phyloP scores from a whole-genome alignment of 2,113 vertebrate species.

The Pimephales promelas region DNA sequence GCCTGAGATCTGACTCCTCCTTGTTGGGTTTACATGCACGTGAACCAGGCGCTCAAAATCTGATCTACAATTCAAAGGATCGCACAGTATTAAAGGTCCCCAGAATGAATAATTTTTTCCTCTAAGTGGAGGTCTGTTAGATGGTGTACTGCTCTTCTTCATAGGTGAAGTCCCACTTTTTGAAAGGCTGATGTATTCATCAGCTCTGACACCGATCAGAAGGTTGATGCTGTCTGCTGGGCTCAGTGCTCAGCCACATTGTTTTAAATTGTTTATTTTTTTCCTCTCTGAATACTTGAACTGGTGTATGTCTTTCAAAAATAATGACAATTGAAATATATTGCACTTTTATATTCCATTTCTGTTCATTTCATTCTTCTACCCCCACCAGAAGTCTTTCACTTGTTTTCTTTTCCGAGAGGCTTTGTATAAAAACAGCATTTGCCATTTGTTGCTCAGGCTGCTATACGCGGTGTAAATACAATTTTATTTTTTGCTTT shows the following conservation, averaged over 20 bases:
- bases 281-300: conserved; percentile 78
- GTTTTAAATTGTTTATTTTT: conserved; percentile 67
- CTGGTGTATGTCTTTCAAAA: conserved; percentile 75
- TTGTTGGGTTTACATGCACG: conserved; percentile 42
- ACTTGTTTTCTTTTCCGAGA: conserved; percentile 27
- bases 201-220: conserved; percentile 17
- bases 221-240: conserved; percentile 55
- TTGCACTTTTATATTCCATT: conserved; percentile 71
- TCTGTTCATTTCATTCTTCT: conserved; percentile 19
- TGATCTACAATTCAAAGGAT: conserved; percentile 44
- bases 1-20: conserved; percentile 53
- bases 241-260: conserved; percentile 58
- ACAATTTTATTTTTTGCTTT: conserved; percentile 50
- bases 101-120: conserved; percentile 22
- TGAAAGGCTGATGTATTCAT: conserved; percentile 46
- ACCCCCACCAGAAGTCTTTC: not conserved
- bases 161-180: conserved; percentile 47
- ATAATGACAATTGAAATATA: conserved; percentile 68
- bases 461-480: conserved; percentile 54
- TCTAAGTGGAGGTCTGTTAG: conserved; percentile 12
- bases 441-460: conserved; percentile 43
- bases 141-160: not conserved
- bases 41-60: conserved; percentile 40
- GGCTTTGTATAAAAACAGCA: conserved; percentile 46
- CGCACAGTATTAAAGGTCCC: conserved; percentile 47